Conservation (phyloP, 2,113 vertebrate species). For the Leptobrachium ailaonicum region DNA sequence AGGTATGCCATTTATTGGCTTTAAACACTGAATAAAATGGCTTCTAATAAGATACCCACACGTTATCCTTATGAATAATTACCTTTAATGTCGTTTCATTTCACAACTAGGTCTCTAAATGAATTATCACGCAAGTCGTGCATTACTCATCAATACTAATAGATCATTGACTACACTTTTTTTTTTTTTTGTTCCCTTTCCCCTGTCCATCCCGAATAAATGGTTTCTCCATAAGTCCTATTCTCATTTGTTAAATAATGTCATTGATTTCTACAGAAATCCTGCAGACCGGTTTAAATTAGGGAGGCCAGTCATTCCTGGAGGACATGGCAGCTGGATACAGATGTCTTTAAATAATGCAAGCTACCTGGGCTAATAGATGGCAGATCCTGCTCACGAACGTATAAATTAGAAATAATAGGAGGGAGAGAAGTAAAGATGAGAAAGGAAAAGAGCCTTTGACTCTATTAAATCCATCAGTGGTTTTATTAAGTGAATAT, state of each 20-base stretch:
- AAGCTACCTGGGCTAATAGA: not conserved
- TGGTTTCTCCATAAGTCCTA: not conserved
- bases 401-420: conserved; percentile 22
- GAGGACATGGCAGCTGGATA: not conserved
- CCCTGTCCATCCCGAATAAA: not conserved
- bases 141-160: not conserved
- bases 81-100: not conserved
- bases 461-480: not conserved
- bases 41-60: not conserved
- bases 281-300: conserved; percentile 25
- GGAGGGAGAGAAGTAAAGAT: not conserved
- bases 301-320: conserved; percentile 43
- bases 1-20: too few species aligned
- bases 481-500: conserved; percentile 2
- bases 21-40: not conserved
- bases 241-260: not conserved
- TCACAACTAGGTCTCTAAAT: not conserved
- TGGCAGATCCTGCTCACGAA: not conserved
- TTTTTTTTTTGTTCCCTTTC: not conserved
- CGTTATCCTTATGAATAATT: not conserved
- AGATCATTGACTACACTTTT: too few species aligned
- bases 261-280: conserved; percentile 15
- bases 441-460: not conserved
- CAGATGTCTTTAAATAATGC: conserved; percentile 33
- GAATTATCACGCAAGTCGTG: not conserved